These are phyloP conservation scores for Nematolebias whitei DNA, from an alignment of 2,113 vertebrate species.

Conservation along the genomic window DNA sequence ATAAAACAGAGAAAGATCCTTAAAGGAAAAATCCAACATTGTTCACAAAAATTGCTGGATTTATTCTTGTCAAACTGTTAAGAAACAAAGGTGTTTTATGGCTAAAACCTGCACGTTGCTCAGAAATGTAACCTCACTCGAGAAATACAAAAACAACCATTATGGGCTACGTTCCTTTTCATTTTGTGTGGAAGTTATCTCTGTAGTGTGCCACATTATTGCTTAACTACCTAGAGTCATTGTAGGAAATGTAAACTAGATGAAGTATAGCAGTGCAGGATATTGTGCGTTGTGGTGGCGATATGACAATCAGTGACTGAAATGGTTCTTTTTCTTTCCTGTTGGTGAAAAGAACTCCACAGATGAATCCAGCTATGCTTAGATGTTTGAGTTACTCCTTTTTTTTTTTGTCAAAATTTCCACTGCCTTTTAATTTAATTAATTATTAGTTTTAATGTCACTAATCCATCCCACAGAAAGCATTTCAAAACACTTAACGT, in stretches of 20 bases:
- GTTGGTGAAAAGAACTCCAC: not conserved
- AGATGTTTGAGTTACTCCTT: not conserved
- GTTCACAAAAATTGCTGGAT: constrained; percentile 37
- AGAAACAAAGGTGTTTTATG: not conserved
- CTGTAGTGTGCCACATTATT: not conserved
- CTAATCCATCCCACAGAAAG: too few species aligned
- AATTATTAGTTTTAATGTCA: too few species aligned
- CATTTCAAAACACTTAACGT: not conserved
- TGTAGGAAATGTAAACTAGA: not conserved
- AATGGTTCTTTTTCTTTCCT: not conserved
- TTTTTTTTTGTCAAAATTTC: too few species aligned
- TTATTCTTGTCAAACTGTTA: constrained; percentile 16
- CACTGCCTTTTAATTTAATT: not conserved
- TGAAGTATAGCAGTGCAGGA: not conserved
- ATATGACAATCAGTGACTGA: constrained; percentile 67
- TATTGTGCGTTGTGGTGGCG: constrained; percentile 26
- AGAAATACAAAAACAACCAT: not conserved
- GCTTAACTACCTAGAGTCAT: not conserved
- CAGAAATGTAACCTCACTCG: not conserved
- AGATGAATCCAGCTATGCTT: constrained; percentile 51
- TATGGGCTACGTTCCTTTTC: not conserved
- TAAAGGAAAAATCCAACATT: constrained; percentile 58
- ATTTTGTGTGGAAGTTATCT: not conserved
- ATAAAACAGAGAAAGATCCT: constrained; percentile 18
- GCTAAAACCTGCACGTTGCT: not conserved